A percentile compares a stretch with the other conserved stretches of the same genome.
Evolutionary conservation across 2,797 vertebrate genomes (phyloP).

Genomic region (Prunella strophiata): DNA sequence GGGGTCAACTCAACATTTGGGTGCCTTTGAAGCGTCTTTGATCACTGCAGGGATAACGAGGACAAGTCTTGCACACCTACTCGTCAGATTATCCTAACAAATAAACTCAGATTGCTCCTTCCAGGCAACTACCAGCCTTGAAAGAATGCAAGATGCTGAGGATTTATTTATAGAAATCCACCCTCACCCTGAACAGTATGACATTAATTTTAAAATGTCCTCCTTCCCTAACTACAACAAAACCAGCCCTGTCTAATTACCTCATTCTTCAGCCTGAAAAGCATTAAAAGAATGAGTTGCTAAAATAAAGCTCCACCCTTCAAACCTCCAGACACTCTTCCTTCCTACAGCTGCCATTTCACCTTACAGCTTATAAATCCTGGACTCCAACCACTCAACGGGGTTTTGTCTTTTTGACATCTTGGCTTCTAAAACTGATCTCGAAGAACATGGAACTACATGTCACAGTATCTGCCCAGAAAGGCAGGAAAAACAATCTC

Average conservation of each 20-base stretch:
- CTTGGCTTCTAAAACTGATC: constrained; percentile 25
- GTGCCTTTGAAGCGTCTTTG: constrained; percentile 48
- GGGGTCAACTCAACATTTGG: constrained; percentile 5
- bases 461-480: not conserved
- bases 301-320: constrained; percentile 58
- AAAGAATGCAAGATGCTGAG: not conserved
- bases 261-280: constrained; percentile 48
- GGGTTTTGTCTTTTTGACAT: constrained; percentile 24
- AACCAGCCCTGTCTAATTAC: constrained; percentile 35
- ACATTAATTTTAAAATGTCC: constrained; percentile 19
- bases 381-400: not conserved
- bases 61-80: not conserved
- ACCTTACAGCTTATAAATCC: constrained; percentile 59
- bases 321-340: constrained; percentile 29
- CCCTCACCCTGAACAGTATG: not conserved
- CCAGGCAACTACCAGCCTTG: constrained; percentile 2
- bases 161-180: constrained; percentile 29
- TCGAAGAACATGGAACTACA: constrained; percentile 13
- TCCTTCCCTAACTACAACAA: constrained; percentile 15
- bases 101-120: constrained; percentile 1
- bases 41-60: not conserved
- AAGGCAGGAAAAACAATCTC: not conserved
- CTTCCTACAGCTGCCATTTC: constrained; percentile 25
- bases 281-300: constrained; percentile 42
- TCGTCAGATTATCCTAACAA: not conserved